Conservation (phyloP, 1,140 invertebrate species). For the Agraylea sexmaculata region DNA sequence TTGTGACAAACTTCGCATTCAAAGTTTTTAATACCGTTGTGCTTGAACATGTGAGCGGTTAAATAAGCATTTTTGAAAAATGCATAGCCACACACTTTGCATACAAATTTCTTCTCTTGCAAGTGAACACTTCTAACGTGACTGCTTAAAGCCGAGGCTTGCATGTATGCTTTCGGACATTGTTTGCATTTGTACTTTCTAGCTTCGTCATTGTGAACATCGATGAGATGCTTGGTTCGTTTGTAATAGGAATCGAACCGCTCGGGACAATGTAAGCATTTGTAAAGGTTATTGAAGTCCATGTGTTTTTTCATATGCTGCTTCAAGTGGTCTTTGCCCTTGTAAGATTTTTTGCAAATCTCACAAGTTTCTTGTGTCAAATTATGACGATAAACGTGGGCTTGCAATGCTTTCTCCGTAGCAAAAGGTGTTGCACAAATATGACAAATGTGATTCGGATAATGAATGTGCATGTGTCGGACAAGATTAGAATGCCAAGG, state of each 20-base stretch:
- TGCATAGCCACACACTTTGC: conserved; percentile 28
- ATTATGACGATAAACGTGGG: conserved; percentile 17
- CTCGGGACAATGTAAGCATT: conserved; percentile 36
- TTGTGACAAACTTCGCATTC: conserved; percentile 40
- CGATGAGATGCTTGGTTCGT: conserved; percentile 31
- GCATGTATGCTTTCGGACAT: conserved; percentile 29
- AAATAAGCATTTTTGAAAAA: conserved; percentile 29
- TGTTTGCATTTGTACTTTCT: conserved; percentile 26
- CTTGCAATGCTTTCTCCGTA: conserved; percentile 8
- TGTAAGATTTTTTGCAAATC: conserved; percentile 17
- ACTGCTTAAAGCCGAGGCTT: conserved; percentile 24
- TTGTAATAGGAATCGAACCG: conserved; percentile 38
- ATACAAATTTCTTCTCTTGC: conserved; percentile 28
- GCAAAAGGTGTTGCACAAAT: conserved; percentile 26
- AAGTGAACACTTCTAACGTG: conserved; percentile 30
- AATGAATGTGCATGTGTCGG: conserved; percentile 24
- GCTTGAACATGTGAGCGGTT: conserved; percentile 38
- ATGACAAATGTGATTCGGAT: conserved; percentile 22
- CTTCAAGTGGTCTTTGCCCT: conserved; percentile 13
- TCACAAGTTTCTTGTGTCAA: conserved; percentile 8
- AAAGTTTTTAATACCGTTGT: conserved; percentile 40
- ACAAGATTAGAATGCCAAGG: conserved; percentile 5
- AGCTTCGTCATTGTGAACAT: conserved; percentile 26
- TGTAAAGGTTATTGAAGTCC: conserved; percentile 25
- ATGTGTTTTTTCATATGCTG: conserved; percentile 17